phyloP scores from a whole-genome alignment of 2,797 vertebrate genomes.

The Synaphobranchus kaupii region DNA sequence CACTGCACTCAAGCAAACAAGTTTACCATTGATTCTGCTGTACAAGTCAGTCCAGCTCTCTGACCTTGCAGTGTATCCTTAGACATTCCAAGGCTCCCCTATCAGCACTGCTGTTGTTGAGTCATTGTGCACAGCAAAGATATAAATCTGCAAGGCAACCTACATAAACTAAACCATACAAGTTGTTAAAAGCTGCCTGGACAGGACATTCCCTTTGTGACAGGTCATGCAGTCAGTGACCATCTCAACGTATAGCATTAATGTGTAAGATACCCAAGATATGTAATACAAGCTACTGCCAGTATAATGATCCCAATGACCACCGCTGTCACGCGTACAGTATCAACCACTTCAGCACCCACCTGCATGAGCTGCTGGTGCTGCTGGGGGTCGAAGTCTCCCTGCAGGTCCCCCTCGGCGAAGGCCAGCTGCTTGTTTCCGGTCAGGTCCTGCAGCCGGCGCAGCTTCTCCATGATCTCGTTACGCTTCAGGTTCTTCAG shows the following conservation, averaged over 20 bases:
- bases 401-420: slow-evolving; percentile 73
- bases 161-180: neutral
- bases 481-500: slow-evolving; percentile 88
- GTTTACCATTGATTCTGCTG: slow-evolving; percentile 54
- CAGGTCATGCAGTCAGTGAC: neutral
- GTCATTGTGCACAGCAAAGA: slow-evolving; percentile 54
- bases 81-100: slow-evolving; percentile 52
- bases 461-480: slow-evolving; percentile 83
- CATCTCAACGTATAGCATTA: neutral
- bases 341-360: neutral
- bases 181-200: neutral
- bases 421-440: slow-evolving; percentile 79
- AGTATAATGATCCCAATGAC: neutral
- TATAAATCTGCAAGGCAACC: too few relatives aligned
- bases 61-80: slow-evolving; percentile 54
- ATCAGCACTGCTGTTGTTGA: slow-evolving; percentile 57
- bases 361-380: slow-evolving; percentile 91
- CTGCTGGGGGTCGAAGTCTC: slow-evolving; percentile 79
- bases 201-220: neutral
- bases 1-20: slow-evolving; percentile 55
- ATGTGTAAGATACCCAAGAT: too few relatives aligned
- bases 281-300: neutral
- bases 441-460: slow-evolving; percentile 77
- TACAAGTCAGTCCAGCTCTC: slow-evolving; percentile 47
- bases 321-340: neutral